phyloP scores from a whole-genome alignment of 2,888 invertebrate genomes.

The Acheta domesticus region DNA sequence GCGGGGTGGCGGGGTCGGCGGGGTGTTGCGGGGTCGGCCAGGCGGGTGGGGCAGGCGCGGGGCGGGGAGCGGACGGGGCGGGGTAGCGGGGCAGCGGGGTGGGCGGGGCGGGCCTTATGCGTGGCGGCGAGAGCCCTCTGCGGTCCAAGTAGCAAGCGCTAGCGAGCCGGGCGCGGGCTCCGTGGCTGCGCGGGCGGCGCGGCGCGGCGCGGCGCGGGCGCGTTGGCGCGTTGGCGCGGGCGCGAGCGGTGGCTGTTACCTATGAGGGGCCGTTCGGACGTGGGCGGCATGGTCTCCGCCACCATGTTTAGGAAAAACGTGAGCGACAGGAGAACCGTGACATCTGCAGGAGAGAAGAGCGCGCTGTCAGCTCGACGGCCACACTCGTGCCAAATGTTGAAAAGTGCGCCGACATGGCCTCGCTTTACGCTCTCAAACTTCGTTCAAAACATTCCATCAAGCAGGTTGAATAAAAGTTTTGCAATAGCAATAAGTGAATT shows the following conservation, averaged over 20 bases:
- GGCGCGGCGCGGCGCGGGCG: not conserved
- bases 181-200: constrained; percentile 18
- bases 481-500: not conserved
- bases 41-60: not conserved
- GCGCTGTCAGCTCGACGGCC: constrained; percentile 33
- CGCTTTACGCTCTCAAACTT: not conserved
- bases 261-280: constrained; percentile 61
- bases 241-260: constrained; percentile 48
- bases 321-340: constrained; percentile 58
- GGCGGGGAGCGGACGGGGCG: not conserved
- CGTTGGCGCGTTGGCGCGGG: constrained; percentile 36
- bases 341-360: constrained; percentile 48
- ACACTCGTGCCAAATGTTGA: constrained; percentile 18
- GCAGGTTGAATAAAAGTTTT: not conserved
- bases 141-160: constrained; percentile 42
- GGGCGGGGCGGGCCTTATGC: not conserved
- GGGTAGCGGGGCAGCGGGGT: not conserved
- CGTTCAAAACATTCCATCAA: constrained; percentile 9
- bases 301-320: constrained; percentile 62
- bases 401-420: constrained; percentile 7
- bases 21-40: not conserved
- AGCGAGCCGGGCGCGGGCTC: not conserved
- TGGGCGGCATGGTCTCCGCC: constrained; percentile 60
- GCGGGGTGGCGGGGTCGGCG: not conserved
- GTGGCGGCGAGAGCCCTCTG: constrained; percentile 39